A percentile compares a stretch with the other conserved stretches of the same genome.
Conservation (phyloP, 2,888 invertebrate genomes). For the Epistrophe grossulariae region DNA sequence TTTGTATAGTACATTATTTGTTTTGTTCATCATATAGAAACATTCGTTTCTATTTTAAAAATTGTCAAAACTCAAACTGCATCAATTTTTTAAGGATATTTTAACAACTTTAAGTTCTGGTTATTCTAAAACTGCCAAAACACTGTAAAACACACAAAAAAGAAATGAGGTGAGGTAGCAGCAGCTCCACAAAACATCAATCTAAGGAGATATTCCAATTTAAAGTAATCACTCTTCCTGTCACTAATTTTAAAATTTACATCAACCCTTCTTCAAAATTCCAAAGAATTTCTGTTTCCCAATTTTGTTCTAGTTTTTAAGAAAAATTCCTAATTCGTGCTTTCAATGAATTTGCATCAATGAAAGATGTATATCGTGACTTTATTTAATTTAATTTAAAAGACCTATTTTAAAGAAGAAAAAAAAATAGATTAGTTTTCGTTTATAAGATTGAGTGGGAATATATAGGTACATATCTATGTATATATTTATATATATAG, state of each 20-base stretch:
- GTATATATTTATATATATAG: neutral
- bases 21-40: too few species aligned
- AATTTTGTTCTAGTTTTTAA: neutral
- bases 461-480: neutral
- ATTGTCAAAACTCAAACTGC: too few species aligned
- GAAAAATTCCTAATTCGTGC: constrained; percentile 54
- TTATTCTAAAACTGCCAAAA: too few species aligned
- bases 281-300: constrained; percentile 5
- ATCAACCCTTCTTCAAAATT: constrained; percentile 5
- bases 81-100: too few species aligned
- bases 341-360: constrained; percentile 53
- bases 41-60: too few species aligned
- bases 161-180: too few species aligned
- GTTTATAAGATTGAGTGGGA: neutral
- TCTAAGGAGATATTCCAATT: neutral
- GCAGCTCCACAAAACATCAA: neutral
- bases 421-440: constrained; percentile 6
- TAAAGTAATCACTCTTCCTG: neutral
- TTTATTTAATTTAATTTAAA: neutral
- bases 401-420: neutral
- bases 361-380: neutral
- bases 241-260: constrained; percentile 18
- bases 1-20: too few species aligned
- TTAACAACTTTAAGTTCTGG: too few species aligned
- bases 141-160: too few species aligned